Conservation (phyloP, 1,140 invertebrate genomes). For the Piezodorus guildinii region DNA sequence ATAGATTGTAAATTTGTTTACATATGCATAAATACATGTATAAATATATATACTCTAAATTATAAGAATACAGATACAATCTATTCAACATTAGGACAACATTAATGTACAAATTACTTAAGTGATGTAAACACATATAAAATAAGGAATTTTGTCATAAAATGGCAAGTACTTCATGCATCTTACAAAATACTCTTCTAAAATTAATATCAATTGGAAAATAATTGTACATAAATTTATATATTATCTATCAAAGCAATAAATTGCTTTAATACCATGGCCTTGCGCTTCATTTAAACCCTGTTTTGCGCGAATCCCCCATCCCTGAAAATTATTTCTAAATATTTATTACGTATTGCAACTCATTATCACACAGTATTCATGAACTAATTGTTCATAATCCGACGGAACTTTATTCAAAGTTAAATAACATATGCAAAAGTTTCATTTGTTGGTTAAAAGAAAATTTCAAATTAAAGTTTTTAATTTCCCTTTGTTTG, state of each 20-base stretch:
- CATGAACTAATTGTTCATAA: background rate
- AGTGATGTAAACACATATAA: slow-evolving; percentile 11
- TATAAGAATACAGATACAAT: background rate
- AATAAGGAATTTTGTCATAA: slow-evolving; percentile 16
- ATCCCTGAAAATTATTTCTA: slow-evolving; percentile 11
- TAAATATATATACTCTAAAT: no score
- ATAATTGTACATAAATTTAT: slow-evolving; percentile 14
- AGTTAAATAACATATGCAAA: background rate
- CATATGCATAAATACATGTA: no score
- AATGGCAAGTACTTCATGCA: slow-evolving; percentile 17
- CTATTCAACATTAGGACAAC: background rate
- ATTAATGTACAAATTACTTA: slow-evolving; percentile 3
- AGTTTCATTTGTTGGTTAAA: background rate
- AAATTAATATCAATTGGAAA: slow-evolving; percentile 17
- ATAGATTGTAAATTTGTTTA: no score
- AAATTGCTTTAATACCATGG: slow-evolving; percentile 3
- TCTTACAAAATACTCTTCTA: slow-evolving; percentile 13
- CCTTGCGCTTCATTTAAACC: background rate
- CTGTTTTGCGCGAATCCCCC: slow-evolving; percentile 10
- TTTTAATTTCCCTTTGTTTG: no score
- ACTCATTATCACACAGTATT: slow-evolving; percentile 9
- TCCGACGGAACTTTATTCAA: background rate
- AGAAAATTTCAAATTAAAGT: no score
- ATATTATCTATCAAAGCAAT: background rate
- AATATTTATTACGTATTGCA: slow-evolving; percentile 15